A percentile compares a stretch with the other conserved stretches of the same genome.
Evolutionary conservation across 1,140 invertebrate species (phyloP).

Genomic region (Penaeus vannamei): DNA sequence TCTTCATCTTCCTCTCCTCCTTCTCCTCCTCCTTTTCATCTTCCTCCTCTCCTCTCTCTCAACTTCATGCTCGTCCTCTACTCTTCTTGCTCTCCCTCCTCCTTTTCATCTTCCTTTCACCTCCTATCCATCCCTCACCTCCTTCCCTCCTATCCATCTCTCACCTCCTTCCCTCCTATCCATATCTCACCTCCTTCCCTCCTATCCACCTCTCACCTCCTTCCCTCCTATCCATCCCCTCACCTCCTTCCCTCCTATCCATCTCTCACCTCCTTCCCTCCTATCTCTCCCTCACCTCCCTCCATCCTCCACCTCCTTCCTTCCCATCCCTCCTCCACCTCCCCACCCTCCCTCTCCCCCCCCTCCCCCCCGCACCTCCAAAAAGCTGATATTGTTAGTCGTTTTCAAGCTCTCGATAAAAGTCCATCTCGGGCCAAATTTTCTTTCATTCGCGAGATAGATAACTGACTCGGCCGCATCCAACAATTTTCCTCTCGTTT

Average conservation of each 20-base stretch:
- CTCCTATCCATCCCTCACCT: neutral
- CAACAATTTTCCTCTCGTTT: conserved; percentile 53
- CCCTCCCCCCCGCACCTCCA: conserved; percentile 8
- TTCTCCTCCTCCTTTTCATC: conserved; percentile 39
- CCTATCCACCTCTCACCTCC: neutral
- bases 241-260: neutral
- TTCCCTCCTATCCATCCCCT: neutral
- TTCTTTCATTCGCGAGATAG: conserved; percentile 62
- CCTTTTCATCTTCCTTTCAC: neutral
- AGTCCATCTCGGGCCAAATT: conserved; percentile 50
- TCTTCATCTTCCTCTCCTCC: neutral
- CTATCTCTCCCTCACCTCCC: neutral
- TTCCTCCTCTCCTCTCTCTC: conserved; percentile 8
- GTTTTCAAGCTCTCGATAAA: conserved; percentile 55
- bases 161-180: conserved; percentile 34
- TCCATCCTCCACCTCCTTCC: neutral
- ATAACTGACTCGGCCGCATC: conserved; percentile 61
- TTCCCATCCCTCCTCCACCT: neutral
- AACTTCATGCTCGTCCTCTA: conserved; percentile 3
- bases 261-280: neutral
- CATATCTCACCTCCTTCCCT: conserved; percentile 26
- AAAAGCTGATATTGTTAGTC: conserved; percentile 55
- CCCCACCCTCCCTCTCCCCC: conserved; percentile 11
- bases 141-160: conserved; percentile 36
- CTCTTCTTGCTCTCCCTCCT: conserved; percentile 31